These are phyloP conservation scores for Volucella zonaria DNA, from an alignment of 2,888 invertebrate species.

Conservation along the genomic window DNA sequence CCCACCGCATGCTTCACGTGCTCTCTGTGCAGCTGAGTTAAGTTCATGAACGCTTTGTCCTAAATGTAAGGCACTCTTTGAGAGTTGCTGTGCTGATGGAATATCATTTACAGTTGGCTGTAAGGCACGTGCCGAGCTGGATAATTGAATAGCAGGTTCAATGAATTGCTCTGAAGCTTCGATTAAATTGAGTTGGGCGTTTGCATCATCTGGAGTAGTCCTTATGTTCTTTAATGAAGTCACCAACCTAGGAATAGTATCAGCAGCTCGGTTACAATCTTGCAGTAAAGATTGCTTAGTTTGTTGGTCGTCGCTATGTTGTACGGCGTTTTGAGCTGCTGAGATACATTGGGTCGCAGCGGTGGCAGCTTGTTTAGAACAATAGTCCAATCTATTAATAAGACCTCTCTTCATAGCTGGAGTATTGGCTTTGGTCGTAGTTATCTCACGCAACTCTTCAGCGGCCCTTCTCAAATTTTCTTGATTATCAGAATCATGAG, in stretches of 20 bases:
- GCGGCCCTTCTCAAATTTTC: conserved; percentile 93
- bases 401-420: conserved; percentile 89
- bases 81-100: conserved; percentile 88
- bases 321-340: conserved; percentile 91
- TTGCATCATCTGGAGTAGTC: conserved; percentile 88
- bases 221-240: conserved; percentile 90
- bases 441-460: conserved; percentile 95
- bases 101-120: conserved; percentile 92
- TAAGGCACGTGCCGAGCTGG: conserved; percentile 90
- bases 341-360: conserved; percentile 96
- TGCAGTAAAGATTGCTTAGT: conserved; percentile 88
- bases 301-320: conserved; percentile 85
- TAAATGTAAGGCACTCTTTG: conserved; percentile 81
- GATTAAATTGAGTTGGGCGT: conserved; percentile 91
- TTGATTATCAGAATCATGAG: conserved; percentile 92
- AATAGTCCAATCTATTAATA: conserved; percentile 87
- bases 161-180: conserved; percentile 92
- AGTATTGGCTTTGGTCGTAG: conserved; percentile 91
- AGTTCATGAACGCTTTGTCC: conserved; percentile 82
- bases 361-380: conserved; percentile 93
- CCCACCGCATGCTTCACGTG: conserved; percentile 91
- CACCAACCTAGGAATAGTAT: conserved; percentile 91
- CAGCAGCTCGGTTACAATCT: conserved; percentile 89
- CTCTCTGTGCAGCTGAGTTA: conserved; percentile 86
- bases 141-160: conserved; percentile 88